Evolutionary conservation across 2,113 vertebrate genomes (phyloP), one percentile per base, ranked within the genome.

Genomic region (Phalacrocorax brasilianus): DNA sequence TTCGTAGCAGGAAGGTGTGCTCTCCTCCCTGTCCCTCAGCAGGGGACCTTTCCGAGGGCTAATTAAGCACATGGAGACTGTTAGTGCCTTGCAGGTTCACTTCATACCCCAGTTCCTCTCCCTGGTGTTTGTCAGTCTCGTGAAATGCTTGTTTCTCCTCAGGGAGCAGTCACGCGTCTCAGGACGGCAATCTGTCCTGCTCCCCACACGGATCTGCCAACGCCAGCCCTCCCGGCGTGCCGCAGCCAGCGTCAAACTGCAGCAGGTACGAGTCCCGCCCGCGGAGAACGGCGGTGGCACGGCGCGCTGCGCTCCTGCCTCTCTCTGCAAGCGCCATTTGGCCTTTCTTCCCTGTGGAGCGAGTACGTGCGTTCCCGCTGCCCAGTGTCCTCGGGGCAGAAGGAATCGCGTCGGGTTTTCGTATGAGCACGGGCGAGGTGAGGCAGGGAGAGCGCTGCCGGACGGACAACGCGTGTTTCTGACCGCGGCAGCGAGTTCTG

Each of bases 151-250:
- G 14, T 93, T 30, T 95, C 65, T 91, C 84, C 8, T 35, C 95
- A 99, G 99, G 99, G 65, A 99, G 99, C 97, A 99, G 98, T 85
- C 99, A 99, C 20, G 93, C 97, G 5, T 98, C 97, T 33, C 98
- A 98, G 14, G 98, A 99, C 7, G 73, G 87, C 53, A 98, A 66
- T 88, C 93, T 95, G 8, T 97, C 97, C 8, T 98, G 97, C 70
- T 97, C 98, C 4, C 98, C 98, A 6, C 97, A 98, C 2, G 91
- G 97, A 75, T 44, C 91, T 38, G 38, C 96, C 35, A 98, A 97
- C 75, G 73, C 92, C 80, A 98, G 75, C 95, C 98, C 98, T 22
- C 96, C 95, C 9, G 98, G 97, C 38, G 92, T 84, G 9, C 97
- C 95, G 11, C 97, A 97, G 50, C 96, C 97, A 1, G 96, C 96